These are phyloP conservation scores for Prosopocoilus inquinatus DNA, from an alignment of 2,888 invertebrate genomes.

Conservation along the genomic window DNA sequence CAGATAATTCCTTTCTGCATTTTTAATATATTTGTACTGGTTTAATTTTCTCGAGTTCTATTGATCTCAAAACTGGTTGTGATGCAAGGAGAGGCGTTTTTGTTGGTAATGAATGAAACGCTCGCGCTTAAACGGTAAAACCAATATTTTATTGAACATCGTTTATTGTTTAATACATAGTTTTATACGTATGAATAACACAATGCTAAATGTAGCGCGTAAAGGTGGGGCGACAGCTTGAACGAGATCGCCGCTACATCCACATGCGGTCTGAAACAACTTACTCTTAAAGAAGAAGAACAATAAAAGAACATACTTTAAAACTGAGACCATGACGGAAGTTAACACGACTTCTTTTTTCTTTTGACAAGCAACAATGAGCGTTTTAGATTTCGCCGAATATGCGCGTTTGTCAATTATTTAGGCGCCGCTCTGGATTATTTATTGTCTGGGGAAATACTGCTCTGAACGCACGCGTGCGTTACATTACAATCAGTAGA, in stretches of 20 bases:
- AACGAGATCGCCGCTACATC: slow-evolving; percentile 39
- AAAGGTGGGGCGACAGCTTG: slow-evolving; percentile 35
- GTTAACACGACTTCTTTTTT: not conserved
- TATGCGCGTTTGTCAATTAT: not conserved
- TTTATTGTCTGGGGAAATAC: not conserved
- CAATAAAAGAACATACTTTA: slow-evolving; percentile 30
- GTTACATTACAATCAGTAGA: slow-evolving; percentile 22
- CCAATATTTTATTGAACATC: slow-evolving; percentile 48
- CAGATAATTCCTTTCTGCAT: no score
- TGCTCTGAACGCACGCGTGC: slow-evolving; percentile 14
- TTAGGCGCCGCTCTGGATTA: not conserved
- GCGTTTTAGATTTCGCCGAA: not conserved
- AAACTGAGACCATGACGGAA: slow-evolving; percentile 40
- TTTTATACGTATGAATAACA: slow-evolving; percentile 48
- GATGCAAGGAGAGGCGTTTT: no score
- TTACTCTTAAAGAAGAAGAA: slow-evolving; percentile 28
- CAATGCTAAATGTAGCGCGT: slow-evolving; percentile 42
- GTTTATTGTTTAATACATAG: slow-evolving; percentile 46
- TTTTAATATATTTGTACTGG: no score
- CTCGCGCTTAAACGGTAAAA: slow-evolving; percentile 18
- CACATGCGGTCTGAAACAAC: slow-evolving; percentile 36
- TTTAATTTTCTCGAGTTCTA: no score
- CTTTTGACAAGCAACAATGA: not conserved
- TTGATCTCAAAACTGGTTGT: no score
- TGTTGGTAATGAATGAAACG: no score